Base-by-base conservation (phyloP, 2,888 invertebrate genomes). In the Ormyrus pomaceus region DNA sequence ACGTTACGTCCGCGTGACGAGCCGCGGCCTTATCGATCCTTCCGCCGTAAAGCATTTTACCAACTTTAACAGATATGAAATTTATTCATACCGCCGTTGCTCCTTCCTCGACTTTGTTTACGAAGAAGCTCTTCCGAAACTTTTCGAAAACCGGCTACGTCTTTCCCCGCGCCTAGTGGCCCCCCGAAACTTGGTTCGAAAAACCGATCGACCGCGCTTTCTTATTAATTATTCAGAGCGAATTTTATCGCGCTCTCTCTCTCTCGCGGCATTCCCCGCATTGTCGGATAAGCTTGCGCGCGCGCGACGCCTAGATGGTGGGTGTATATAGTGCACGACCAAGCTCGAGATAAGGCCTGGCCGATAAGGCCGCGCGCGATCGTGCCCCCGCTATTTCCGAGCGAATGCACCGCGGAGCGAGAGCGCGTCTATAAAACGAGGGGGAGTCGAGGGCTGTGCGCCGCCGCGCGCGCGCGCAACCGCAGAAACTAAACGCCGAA, bases 301-400 rank as follows among this genome's bases (percentile, higher is more conserved):
- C 11, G 53, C 53, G 62, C 45, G 50, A 6, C 56, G 10, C 4
- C 34, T 34, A 34, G 34, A 34, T 34, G 34, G 34, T 34, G 34
- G 34, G 34, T 34, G 4, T 34, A 3, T 34, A 34, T 34, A 34
- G 34, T 4, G 34, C 34, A 34, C 34, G 34, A 34, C 4, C 62
- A 0, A 6, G 64, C 50, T 5, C 62, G 51, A 65, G 65, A 66
- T 66, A 50, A 51, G 65, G 69, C 51, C 59, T 66, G 77, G 73
- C 68, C 75, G 79, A 82, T 77, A 74, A 77, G 74, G 68, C 70
- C 71, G 56, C 50, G 71, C 59, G 71, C 73, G 74, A 74, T 64
- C 74, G 82, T 80, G 82, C 82, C 82, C 82, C 4, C 34, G 55
- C 62, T 82, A 82, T 80, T 83, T 61, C n/a, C 77, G 66, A 77